A percentile compares a stretch with the other conserved stretches of the same genome.
Conservation (phyloP, 2,888 invertebrate species). For the Morinoia aosen region DNA sequence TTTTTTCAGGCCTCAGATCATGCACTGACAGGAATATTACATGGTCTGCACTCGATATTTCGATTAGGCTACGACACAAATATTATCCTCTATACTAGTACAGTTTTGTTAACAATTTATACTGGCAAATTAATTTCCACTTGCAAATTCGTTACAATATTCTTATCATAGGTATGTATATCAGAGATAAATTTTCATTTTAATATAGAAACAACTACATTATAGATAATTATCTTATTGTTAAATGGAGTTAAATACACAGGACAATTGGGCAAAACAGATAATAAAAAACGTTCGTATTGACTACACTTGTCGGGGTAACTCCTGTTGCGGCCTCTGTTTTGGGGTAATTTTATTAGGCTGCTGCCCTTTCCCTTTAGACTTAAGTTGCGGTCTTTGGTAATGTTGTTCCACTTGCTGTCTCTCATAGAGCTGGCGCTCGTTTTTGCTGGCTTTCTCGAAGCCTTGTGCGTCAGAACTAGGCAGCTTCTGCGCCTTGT, state of each 20-base stretch:
- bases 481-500: neutral
- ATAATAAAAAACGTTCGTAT: neutral
- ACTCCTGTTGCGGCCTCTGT: neutral
- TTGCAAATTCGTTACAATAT: neutral
- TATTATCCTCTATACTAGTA: neutral
- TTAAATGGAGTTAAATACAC: slow-evolving; percentile 13
- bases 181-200: neutral
- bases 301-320: slow-evolving; percentile 23
- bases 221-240: neutral
- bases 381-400: neutral
- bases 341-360: neutral
- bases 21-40: too few species aligned
- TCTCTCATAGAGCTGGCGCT: neutral
- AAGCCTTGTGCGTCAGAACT: neutral
- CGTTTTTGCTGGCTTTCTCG: neutral
- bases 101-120: neutral
- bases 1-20: too few species aligned
- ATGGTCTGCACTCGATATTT: too few species aligned
- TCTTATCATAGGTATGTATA: neutral
- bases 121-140: neutral
- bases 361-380: neutral
- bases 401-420: neutral
- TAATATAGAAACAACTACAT: neutral
- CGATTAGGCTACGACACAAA: too few species aligned
- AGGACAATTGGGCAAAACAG: neutral